Evolutionary conservation across 2,797 vertebrate genomes (phyloP), one percentile per base, ranked within the genome.

Genomic region (Buphagus erythrorhynchus): DNA sequence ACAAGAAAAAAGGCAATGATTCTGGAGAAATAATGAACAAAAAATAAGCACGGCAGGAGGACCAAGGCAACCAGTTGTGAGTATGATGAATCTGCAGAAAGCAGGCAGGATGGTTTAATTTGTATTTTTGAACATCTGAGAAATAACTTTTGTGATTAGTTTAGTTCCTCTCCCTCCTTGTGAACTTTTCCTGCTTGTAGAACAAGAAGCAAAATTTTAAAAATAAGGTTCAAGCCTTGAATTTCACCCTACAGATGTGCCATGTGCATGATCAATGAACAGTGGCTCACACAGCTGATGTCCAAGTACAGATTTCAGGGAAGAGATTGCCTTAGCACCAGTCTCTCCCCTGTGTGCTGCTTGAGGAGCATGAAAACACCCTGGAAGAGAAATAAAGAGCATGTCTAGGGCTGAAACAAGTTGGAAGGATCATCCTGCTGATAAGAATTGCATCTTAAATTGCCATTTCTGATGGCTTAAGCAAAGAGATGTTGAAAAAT

Each of bases 1-100:
- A 86, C 26, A 61, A 54, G 48, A 14, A 54, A 87, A 33, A 25
- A 20, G 52, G 28, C 68, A 51, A 68, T 0, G 0, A n/a, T 61
- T 90, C 46, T 83, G 49, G 35, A 88, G 58, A 71, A 85, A 77
- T 49, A 71, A 79, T 38, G 15, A 66, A 40, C 26, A 71, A 90
- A 54, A 63, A 82, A 80, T 21, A 49, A 69, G 15, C n/a, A 21
- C 0, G 0, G 24, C 0, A 1, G 48, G 51, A 80, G 24, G 49
- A 74, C 25, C 0, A 0, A 76, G 35, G 63, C 49, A 55, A 81
- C 11, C 3, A 40, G 42, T 9, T 67, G 22, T 40, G 61, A 49
- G 24, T 62, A 12, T 80, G 59, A 61, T 71, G 28, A 28, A 66
- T 71, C 45, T 63, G 29, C 48, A 57, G 63, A 82, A 69, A 75